phyloP scores from a whole-genome alignment of 2,888 invertebrate genomes.

The Cenopis cana region DNA sequence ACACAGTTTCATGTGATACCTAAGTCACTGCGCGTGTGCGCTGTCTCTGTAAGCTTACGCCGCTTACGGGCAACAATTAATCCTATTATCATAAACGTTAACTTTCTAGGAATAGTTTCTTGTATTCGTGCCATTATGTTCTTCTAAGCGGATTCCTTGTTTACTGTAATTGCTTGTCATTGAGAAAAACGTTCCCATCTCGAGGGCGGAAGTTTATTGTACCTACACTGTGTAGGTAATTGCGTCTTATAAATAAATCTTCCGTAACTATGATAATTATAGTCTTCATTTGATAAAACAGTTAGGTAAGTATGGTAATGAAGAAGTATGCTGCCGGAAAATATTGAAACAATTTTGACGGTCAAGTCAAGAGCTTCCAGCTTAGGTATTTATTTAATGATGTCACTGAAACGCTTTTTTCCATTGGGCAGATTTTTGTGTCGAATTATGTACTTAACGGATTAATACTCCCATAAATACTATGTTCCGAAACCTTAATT shows the following conservation, averaged over 20 bases:
- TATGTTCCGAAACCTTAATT: no score
- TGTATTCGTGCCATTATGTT: constrained; percentile 49
- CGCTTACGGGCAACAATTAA: constrained; percentile 30
- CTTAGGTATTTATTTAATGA: no score
- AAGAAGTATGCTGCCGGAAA: not conserved
- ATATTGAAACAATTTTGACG: no score
- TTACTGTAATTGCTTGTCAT: constrained; percentile 50
- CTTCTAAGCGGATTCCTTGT: constrained; percentile 50
- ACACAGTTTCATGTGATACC: constrained; percentile 26
- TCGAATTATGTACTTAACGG: no score
- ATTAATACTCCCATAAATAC: no score
- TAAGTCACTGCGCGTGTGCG: no score
- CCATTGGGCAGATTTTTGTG: no score
- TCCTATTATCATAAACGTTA: constrained; percentile 39
- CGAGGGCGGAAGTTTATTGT: constrained; percentile 51
- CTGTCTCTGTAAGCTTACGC: constrained; percentile 14
- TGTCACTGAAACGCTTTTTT: no score
- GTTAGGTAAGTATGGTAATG: not conserved
- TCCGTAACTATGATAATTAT: constrained; percentile 27
- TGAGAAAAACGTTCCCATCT: constrained; percentile 27
- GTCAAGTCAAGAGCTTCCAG: no score
- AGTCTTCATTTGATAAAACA: constrained; percentile 10
- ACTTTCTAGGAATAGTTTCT: constrained; percentile 46
- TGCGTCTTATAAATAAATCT: constrained; percentile 27
- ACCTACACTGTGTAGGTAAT: constrained; percentile 7